These are phyloP conservation scores for Buceros bicornis DNA, from an alignment of 2,797 vertebrate species.

Conservation along the genomic window DNA sequence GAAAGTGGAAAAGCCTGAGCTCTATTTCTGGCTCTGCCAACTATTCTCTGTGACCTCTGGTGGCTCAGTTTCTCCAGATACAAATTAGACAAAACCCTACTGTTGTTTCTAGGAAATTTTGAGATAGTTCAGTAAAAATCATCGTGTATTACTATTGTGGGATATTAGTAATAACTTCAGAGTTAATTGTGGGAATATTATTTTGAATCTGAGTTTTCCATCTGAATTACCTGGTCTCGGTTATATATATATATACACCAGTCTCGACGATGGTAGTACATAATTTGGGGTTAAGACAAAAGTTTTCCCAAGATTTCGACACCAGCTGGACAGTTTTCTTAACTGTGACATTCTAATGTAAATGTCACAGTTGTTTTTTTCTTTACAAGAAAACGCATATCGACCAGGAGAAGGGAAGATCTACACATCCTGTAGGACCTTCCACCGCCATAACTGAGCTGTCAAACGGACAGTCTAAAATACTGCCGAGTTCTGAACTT, in stretches of 20 bases:
- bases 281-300: background rate
- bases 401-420: background rate
- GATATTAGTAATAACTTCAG: background rate
- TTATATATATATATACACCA: background rate
- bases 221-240: background rate
- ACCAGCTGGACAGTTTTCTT: background rate
- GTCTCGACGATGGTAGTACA: background rate
- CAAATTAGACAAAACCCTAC: background rate
- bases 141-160: background rate
- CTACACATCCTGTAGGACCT: background rate
- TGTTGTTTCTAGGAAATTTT: background rate
- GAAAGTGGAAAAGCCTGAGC: conserved; percentile 60
- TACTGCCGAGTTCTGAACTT: background rate
- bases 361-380: background rate
- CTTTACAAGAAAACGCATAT: background rate
- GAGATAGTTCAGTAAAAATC: background rate
- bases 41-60: conserved; percentile 44
- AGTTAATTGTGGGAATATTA: background rate
- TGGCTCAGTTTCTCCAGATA: conserved; percentile 33
- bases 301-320: background rate
- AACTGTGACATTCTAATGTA: background rate
- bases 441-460: background rate
- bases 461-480: background rate
- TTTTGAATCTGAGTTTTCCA: background rate
- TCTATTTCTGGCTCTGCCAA: conserved; percentile 59